Evolutionary conservation across 2,113 vertebrate species (phyloP).

Genomic region (Aegithalos caudatus): DNA sequence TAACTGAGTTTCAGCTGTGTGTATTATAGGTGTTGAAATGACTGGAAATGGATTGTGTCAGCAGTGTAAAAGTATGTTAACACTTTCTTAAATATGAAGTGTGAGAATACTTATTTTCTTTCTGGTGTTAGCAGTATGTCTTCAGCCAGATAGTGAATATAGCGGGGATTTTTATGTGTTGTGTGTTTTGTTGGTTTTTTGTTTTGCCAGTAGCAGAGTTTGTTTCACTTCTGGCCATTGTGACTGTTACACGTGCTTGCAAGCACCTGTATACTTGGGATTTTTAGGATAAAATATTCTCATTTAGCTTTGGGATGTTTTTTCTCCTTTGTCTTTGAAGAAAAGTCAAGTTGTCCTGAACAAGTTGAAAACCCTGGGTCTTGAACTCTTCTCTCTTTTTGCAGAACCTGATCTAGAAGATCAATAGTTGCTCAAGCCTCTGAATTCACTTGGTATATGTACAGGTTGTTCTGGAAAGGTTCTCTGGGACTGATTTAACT

Average conservation of each 20-base stretch:
- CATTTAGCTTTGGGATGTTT: not conserved
- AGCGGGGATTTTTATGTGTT: not conserved
- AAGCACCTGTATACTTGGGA: not conserved
- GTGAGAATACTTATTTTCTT: not conserved
- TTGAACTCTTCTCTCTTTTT: not conserved
- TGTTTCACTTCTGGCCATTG: not conserved
- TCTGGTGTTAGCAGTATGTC: conserved; percentile 1
- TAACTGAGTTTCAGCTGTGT: conserved; percentile 31
- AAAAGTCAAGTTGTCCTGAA: not conserved
- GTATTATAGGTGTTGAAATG: conserved; percentile 23
- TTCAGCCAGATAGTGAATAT: not conserved
- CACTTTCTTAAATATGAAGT: conserved; percentile 24
- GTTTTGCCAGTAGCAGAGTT: not conserved
- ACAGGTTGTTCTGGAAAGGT: not conserved
- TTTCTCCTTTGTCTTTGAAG: not conserved
- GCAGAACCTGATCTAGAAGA: not conserved
- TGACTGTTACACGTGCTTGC: not conserved
- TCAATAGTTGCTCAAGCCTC: not conserved
- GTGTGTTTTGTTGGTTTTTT: rapidly evolving
- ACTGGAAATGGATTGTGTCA: conserved; percentile 28
- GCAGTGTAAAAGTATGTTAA: conserved; percentile 27
- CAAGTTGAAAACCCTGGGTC: not conserved
- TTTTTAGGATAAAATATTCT: not conserved
- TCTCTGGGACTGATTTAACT: not conserved
- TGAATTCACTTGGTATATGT: not conserved